These are phyloP conservation scores for Perca flavescens DNA, from an alignment of 2,113 vertebrate genomes.

Conservation along the genomic window DNA sequence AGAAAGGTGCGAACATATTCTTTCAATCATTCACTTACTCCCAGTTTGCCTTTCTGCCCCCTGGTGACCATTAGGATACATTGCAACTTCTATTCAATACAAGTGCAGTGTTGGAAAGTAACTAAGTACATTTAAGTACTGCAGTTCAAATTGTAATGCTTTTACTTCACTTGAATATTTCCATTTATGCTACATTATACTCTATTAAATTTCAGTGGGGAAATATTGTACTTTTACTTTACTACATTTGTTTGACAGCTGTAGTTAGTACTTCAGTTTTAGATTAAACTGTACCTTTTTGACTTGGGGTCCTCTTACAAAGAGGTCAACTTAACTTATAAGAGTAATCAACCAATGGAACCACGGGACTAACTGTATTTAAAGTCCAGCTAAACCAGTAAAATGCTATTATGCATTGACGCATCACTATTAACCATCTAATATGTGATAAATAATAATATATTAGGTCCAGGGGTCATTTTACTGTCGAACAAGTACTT, in stretches of 20 bases:
- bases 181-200: too few relatives aligned
- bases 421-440: neutral
- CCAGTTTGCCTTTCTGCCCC: slow-evolving; percentile 23
- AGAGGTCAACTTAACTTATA: neutral
- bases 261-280: neutral
- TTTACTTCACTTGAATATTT: neutral
- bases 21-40: neutral
- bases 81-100: neutral
- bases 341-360: neutral
- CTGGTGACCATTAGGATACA: slow-evolving; percentile 35
- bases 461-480: neutral
- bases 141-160: neutral
- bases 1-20: neutral
- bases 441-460: neutral
- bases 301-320: neutral
- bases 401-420: neutral
- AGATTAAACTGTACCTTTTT: neutral
- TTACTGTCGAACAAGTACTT: neutral
- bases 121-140: neutral
- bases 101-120: neutral
- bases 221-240: neutral
- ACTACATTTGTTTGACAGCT: slow-evolving; percentile 4
- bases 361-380: neutral
- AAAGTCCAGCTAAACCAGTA: neutral
- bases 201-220: neutral